Evolutionary conservation across 2,797 vertebrate genomes (phyloP).

Genomic region (Cyprinella venusta): DNA sequence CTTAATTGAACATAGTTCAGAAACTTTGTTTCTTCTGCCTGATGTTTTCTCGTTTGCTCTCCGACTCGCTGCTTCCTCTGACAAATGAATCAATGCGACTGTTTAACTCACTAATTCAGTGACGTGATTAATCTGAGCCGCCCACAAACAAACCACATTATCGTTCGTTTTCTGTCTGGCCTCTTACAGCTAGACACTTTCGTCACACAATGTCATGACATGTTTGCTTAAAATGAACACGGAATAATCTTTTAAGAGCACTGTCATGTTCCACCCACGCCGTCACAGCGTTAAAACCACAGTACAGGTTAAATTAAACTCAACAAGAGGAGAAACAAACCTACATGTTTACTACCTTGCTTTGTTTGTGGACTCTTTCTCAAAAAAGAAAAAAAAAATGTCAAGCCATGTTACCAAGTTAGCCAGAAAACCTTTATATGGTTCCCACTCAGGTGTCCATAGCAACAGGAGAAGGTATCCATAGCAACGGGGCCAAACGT

Average conservation of each 20-base stretch:
- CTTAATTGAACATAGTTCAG: neutral
- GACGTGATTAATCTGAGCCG: neutral
- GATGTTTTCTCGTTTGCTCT: neutral
- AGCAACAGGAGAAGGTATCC: neutral
- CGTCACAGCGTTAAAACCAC: neutral
- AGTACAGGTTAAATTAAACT: neutral
- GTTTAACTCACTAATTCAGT: neutral
- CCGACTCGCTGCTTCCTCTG: too few species aligned
- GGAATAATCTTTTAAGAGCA: constrained; percentile 1
- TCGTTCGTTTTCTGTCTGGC: too few species aligned
- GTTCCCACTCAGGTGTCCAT: neutral
- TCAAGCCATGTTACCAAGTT: neutral
- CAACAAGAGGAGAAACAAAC: neutral
- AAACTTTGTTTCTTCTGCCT: neutral
- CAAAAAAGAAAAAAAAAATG: neutral
- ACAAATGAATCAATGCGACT: neutral
- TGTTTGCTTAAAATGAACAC: neutral
- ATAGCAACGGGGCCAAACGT: neutral
- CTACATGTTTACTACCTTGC: neutral
- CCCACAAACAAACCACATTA: neutral
- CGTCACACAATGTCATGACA: neutral
- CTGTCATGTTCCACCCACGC: neutral
- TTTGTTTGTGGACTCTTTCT: neutral
- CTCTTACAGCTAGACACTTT: neutral
- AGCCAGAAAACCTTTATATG: neutral